Base-by-base conservation (phyloP, 2,888 invertebrate genomes). In the Xylocampa areola region DNA sequence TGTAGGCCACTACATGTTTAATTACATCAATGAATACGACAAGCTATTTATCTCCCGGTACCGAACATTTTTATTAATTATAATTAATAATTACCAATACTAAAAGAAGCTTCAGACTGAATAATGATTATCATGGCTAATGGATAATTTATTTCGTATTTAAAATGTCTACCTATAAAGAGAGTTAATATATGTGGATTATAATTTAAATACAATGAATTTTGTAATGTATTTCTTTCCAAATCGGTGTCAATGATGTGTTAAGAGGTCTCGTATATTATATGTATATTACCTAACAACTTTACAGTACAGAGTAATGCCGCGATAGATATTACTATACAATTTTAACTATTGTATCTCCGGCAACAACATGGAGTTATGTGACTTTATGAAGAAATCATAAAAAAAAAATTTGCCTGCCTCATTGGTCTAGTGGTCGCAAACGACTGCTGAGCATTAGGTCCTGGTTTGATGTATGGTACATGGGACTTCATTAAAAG, bases 151-250 rank as follows among this genome's bases (percentile, higher is more conserved):
- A 47, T 39, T 14, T 35, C n/a, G 10, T 36, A 17, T 30, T 36
- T 3, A 36, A 37, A 50, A n/a, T 41, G 8, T 1, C 33, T 23
- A n/a, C 7, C 29, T 6, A 23, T 2, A 23, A 11, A 25, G 13
- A 36, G 41, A 37, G 13, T 8, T 25, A 8, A 25, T 8, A 2
- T 25, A 25, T 10, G 25, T 14, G 10, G 2, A 19, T 11, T n/a
- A 25, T 10, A 21, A 59, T 63, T 59, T 47, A 11, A 47, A 55
- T 47, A 67, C 36, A 45, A 49, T 37, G 13, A 4, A 35, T 29
- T 11, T 4, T 30, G 13, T 30, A 40, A 7, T 21, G 13, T 27
- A 39, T 17, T 33, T 60, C n/a, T 19, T 44, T 6, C 27, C 45
- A 30, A 30, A 49, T 52, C 13, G 54, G 16, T 30, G 29, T 43